Conservation (phyloP, 2,113 vertebrate species). For the Aphelocoma coerulescens region DNA sequence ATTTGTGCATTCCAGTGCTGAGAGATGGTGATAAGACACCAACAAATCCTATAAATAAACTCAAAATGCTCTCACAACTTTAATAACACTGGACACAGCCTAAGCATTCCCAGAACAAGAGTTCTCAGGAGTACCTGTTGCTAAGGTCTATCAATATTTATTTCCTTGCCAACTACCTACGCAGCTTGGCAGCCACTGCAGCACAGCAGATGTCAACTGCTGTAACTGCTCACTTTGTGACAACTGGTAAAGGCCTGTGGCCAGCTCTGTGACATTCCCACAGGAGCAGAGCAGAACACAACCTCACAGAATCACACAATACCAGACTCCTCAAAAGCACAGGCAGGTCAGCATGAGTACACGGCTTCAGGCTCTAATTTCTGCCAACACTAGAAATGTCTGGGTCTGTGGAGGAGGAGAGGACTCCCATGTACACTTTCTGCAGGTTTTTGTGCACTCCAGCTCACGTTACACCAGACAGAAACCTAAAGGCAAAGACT, state of each 20-base stretch:
- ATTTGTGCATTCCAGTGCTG: neutral
- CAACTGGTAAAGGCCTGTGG: neutral
- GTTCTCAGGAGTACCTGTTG: conserved; percentile 37
- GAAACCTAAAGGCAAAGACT: neutral
- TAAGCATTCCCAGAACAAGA: conserved; percentile 27
- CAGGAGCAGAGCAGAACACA: neutral
- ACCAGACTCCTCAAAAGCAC: conserved; percentile 31
- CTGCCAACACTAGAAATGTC: neutral
- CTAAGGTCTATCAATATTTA: conserved; percentile 52
- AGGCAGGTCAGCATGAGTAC: neutral
- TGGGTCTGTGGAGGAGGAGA: neutral
- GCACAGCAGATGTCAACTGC: conserved; percentile 27
- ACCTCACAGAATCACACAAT: neutral
- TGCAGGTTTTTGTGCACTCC: neutral
- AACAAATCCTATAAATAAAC: conserved; percentile 34
- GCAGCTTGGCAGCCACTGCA: conserved; percentile 10
- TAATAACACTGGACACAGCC: neutral
- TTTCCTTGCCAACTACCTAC: conserved; percentile 26
- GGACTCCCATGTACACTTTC: neutral
- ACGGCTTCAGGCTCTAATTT: neutral
- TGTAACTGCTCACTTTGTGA: neutral
- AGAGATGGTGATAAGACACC: neutral
- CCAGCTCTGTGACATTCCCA: neutral
- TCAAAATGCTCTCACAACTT: neutral
- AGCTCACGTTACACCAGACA: neutral